Evolutionary conservation across 2,797 vertebrate species (phyloP).

Genomic region (Mus spretus): DNA sequence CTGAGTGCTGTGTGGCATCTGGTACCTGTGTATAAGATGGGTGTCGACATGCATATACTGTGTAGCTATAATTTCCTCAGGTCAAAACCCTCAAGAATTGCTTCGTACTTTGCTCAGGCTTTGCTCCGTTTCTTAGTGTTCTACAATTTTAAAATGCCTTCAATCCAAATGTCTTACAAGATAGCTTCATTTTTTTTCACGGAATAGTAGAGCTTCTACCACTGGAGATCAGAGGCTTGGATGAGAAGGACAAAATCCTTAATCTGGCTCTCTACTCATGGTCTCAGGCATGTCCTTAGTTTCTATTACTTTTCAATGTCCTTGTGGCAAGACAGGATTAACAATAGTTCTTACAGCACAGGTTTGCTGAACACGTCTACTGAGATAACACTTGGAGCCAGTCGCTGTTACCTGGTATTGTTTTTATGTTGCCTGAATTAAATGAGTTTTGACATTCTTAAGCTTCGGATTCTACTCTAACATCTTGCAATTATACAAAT

Average conservation of each 20-base stretch:
- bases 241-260: neutral
- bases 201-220: neutral
- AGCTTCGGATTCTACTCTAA: neutral
- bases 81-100: neutral
- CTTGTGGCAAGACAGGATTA: neutral
- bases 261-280: neutral
- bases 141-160: neutral
- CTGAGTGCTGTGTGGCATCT: neutral
- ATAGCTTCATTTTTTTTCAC: neutral
- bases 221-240: neutral
- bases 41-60: rapidly evolving
- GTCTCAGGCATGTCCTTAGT: neutral
- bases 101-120: neutral
- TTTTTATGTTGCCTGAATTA: neutral
- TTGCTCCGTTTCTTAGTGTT: neutral
- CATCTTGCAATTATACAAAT: neutral
- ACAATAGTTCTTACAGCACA: neutral
- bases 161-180: neutral
- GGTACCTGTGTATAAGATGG: neutral
- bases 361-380: neutral
- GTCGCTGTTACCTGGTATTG: neutral
- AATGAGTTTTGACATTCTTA: neutral
- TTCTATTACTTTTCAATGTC: conserved; percentile 4
- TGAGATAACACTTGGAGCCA: neutral
- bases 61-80: neutral